Conservation (phyloP, 2,888 invertebrate genomes). For the Amphipoea oculea region DNA sequence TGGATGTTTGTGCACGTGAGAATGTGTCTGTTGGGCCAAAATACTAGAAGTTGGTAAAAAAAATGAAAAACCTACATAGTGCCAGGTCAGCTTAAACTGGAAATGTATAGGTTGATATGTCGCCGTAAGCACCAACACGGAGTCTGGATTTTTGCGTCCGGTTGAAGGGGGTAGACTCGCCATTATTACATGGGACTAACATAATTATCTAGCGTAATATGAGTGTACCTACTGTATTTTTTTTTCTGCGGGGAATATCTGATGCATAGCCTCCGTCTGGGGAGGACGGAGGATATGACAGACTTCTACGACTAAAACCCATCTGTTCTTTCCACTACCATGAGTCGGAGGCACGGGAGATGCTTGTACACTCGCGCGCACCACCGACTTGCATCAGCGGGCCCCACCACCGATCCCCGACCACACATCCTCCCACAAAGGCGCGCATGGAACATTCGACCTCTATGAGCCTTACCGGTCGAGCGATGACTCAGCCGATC, state of each 20-base stretch:
- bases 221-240: background rate
- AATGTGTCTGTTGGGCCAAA: background rate
- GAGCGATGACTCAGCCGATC: too few species aligned
- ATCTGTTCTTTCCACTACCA: too few species aligned
- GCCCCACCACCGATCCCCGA: background rate
- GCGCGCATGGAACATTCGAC: background rate
- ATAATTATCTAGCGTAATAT: background rate
- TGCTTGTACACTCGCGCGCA: background rate
- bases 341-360: background rate
- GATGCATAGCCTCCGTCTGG: too few species aligned
- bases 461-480: background rate
- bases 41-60: background rate
- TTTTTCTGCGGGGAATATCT: too few species aligned
- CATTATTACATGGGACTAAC: background rate
- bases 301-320: too few species aligned
- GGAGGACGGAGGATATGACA: too few species aligned
- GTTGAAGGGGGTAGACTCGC: background rate
- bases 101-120: too few species aligned
- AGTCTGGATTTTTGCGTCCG: too few species aligned
- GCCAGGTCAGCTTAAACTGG: too few species aligned
- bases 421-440: background rate
- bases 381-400: too few species aligned
- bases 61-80: too few species aligned
- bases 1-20: background rate
- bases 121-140: background rate